Percentiles rank a stretch among this genome's conserved stretches.
These are phyloP conservation scores for Sapajus apella DNA, from an alignment of 2,113 vertebrate genomes.

Conservation along the genomic window DNA sequence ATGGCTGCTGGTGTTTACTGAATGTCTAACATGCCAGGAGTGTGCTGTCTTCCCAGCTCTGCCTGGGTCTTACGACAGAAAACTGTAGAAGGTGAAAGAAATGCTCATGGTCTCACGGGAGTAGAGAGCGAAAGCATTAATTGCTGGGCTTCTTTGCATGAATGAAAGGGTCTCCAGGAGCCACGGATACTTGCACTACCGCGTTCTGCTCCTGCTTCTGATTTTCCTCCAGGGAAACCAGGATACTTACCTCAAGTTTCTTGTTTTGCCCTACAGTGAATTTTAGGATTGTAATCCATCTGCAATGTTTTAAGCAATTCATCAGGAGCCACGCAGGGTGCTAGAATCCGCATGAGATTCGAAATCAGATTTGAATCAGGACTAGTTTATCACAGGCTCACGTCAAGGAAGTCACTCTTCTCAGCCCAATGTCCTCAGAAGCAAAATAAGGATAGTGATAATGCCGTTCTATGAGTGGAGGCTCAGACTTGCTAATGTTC, in stretches of 20 bases:
- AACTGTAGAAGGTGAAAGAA: neutral
- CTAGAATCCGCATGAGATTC: neutral
- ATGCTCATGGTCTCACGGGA: rapidly evolving
- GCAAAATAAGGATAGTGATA: neutral
- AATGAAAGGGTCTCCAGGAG: neutral
- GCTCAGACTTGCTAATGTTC: no score
- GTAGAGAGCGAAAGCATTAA: neutral
- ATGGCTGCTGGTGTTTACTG: neutral
- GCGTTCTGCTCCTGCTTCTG: rapidly evolving
- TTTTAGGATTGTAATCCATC: neutral
- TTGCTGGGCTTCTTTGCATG: neutral
- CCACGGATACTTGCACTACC: no score
- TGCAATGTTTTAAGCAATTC: neutral
- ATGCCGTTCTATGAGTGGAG: rapidly evolving
- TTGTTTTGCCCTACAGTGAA: neutral
- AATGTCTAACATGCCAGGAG: neutral
- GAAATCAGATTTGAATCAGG: neutral
- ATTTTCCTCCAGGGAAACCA: neutral
- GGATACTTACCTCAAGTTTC: rapidly evolving
- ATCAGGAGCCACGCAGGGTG: neutral
- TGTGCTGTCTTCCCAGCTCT: neutral
- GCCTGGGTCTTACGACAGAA: neutral
- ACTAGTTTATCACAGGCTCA: neutral
- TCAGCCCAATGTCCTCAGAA: rapidly evolving
- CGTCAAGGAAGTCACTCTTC: neutral